Conservation (phyloP, 2,888 invertebrate species). For the Bellardia pandia region DNA sequence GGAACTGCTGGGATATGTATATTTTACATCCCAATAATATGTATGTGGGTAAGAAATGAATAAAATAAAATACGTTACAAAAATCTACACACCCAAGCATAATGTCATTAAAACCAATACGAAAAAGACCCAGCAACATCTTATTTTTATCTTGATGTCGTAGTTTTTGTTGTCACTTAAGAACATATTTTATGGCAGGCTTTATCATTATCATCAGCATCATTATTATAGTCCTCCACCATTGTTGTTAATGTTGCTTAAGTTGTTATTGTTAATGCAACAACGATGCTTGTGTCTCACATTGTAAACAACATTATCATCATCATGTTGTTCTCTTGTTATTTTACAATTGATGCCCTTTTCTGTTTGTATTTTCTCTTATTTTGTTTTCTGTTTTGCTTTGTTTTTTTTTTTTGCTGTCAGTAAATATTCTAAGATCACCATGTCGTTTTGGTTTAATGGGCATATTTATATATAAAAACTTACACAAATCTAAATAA, state of each 20-base stretch:
- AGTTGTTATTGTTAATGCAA: neutral
- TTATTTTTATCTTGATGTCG: constrained; percentile 16
- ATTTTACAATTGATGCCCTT: neutral
- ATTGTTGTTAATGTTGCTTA: neutral
- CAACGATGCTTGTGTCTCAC: neutral
- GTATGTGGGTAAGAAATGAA: no score
- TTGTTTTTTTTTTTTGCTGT: no score
- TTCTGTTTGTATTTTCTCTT: neutral
- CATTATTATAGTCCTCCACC: neutral
- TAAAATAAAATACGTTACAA: no score
- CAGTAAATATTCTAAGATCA: neutral
- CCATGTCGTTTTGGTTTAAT: constrained; percentile 12
- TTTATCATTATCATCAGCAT: constrained; percentile 27
- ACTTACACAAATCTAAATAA: neutral
- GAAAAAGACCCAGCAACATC: neutral
- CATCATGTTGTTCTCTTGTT: neutral
- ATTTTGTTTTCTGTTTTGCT: neutral
- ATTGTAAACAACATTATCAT: constrained; percentile 7
- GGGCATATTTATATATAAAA: neutral
- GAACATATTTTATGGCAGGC: constrained; percentile 29
- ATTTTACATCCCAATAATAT: no score
- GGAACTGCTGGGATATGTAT: no score
- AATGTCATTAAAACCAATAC: neutral
- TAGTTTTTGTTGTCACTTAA: constrained; percentile 28
- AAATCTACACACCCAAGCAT: neutral